Conservation (phyloP, 2,113 vertebrate genomes). For the Brienomyrus brachyistius region DNA sequence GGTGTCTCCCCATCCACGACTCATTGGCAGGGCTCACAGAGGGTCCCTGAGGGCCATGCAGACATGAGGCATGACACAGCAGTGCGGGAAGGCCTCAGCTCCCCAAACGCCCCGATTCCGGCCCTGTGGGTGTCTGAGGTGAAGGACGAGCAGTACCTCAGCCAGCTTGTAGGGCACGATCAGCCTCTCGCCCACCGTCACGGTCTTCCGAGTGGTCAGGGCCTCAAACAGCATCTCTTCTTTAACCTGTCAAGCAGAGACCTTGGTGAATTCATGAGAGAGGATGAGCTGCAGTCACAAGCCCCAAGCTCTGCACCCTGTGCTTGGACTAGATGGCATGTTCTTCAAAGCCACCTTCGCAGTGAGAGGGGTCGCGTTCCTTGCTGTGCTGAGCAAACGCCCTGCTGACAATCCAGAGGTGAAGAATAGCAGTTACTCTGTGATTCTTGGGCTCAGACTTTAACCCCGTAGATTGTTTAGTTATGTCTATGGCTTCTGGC, state of each 20-base stretch:
- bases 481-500: neutral
- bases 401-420: neutral
- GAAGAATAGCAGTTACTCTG: neutral
- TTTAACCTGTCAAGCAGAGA: slow-evolving; percentile 69
- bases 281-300: neutral
- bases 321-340: neutral
- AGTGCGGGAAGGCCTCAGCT: neutral
- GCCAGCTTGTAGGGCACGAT: slow-evolving; percentile 88
- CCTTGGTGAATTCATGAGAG: neutral
- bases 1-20: neutral
- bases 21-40: neutral
- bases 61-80: neutral
- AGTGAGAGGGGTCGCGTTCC: neutral
- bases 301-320: neutral
- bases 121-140: neutral
- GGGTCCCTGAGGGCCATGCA: neutral
- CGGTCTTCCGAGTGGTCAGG: slow-evolving; percentile 87
- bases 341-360: too few relatives aligned
- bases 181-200: slow-evolving; percentile 93
- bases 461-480: slow-evolving; percentile 15
- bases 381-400: neutral
- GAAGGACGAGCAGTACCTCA: slow-evolving; percentile 64
- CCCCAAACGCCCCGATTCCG: neutral
- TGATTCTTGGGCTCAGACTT: neutral
- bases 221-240: slow-evolving; percentile 96